Evolutionary conservation across 1,140 invertebrate genomes (phyloP).

Genomic region (Ostrea denselamellosa): DNA sequence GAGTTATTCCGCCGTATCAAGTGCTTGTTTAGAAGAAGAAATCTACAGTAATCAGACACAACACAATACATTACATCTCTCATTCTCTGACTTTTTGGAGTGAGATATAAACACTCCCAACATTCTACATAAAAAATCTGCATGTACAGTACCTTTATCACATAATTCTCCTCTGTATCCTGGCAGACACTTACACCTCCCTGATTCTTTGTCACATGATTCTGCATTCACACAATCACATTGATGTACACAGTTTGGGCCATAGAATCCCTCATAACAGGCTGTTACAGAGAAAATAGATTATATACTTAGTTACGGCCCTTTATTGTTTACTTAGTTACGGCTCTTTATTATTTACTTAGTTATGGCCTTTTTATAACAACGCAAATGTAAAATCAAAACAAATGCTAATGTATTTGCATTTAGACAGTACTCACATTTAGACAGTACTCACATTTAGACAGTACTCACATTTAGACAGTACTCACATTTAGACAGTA

Average conservation of each 20-base stretch:
- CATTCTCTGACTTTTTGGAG: too few relatives aligned
- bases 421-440: too few relatives aligned
- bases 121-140: too few relatives aligned
- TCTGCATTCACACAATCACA: slow-evolving; percentile 89
- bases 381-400: too few relatives aligned
- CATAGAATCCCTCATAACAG: slow-evolving; percentile 64
- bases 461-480: slow-evolving; percentile 44
- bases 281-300: slow-evolving; percentile 45
- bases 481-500: slow-evolving; percentile 59
- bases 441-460: too few relatives aligned
- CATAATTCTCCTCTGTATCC: slow-evolving; percentile 77
- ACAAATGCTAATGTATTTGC: too few relatives aligned
- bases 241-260: slow-evolving; percentile 88
- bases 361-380: too few relatives aligned
- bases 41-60: too few relatives aligned
- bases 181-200: slow-evolving; percentile 85
- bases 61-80: too few relatives aligned
- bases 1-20: too few relatives aligned
- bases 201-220: slow-evolving; percentile 80
- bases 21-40: too few relatives aligned
- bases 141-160: slow-evolving; percentile 64
- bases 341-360: slow-evolving; percentile 3
- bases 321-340: slow-evolving; percentile 16
- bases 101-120: too few relatives aligned
- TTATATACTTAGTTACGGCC: slow-evolving; percentile 13